Conservation (phyloP, 1,140 invertebrate species). For the Aplysia californica region DNA sequence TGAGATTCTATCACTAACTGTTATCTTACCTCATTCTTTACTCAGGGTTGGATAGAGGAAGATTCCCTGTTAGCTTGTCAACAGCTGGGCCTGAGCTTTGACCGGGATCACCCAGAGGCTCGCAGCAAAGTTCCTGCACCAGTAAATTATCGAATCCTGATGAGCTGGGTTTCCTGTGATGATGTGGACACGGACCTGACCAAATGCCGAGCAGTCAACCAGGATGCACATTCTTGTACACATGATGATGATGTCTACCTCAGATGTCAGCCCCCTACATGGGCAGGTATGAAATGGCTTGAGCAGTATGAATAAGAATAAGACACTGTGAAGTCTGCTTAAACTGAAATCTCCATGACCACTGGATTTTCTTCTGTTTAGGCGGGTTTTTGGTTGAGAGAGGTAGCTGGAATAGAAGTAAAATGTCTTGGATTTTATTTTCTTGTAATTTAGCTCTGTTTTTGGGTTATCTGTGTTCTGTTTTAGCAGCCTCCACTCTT, state of each 20-base stretch:
- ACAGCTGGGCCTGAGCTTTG: conserved; percentile 91
- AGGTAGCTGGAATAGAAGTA: too few species aligned
- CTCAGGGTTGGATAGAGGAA: conserved; percentile 91
- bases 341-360: too few species aligned
- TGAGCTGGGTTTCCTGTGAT: conserved; percentile 89
- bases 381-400: too few species aligned
- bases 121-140: conserved; percentile 40
- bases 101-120: conserved; percentile 91
- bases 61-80: conserved; percentile 95
- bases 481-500: too few species aligned
- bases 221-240: conserved; percentile 73
- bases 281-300: conserved; percentile 67
- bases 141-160: conserved; percentile 55
- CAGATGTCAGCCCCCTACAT: conserved; percentile 60
- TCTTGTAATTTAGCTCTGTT: too few species aligned
- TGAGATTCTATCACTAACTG: too few species aligned
- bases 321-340: too few species aligned
- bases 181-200: conserved; percentile 93
- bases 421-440: too few species aligned
- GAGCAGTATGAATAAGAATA: too few species aligned
- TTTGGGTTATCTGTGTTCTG: too few species aligned
- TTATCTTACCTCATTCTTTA: conserved; percentile 8
- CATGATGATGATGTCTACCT: conserved; percentile 61
- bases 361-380: too few species aligned
- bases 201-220: conserved; percentile 82